These are phyloP conservation scores for Gymnothorax reevesii DNA, from an alignment of 2,797 vertebrate species.

Conservation along the genomic window DNA sequence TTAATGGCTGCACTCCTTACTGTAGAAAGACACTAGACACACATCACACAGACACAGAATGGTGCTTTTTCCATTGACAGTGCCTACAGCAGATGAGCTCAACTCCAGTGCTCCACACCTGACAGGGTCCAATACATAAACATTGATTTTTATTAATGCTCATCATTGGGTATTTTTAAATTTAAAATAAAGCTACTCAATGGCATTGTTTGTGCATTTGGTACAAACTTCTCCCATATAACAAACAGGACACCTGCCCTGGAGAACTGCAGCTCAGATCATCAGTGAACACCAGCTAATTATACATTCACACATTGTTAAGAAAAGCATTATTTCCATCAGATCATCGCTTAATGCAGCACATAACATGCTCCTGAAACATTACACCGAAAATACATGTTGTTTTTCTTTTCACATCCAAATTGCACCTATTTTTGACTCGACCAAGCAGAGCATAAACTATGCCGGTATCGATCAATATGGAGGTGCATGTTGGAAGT, in stretches of 20 bases:
- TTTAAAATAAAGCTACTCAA: background rate
- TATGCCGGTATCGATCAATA: background rate
- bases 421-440: background rate
- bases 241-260: slow-evolving; percentile 8
- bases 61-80: background rate
- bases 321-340: background rate
- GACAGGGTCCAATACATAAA: background rate
- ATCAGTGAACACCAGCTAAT: background rate
- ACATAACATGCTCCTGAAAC: background rate
- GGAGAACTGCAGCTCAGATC: slow-evolving; percentile 38
- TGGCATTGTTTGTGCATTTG: background rate
- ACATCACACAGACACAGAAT: background rate
- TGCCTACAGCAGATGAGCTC: background rate
- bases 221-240: background rate
- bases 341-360: background rate
- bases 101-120: background rate
- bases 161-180: background rate
- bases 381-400: slow-evolving; percentile 32
- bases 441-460: background rate
- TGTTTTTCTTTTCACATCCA: slow-evolving; percentile 44
- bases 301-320: background rate
- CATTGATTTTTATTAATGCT: background rate
- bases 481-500: background rate
- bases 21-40: background rate
- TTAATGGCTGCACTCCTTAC: background rate